phyloP scores from a whole-genome alignment of 2,113 vertebrate species.

The Carassius carassius region DNA sequence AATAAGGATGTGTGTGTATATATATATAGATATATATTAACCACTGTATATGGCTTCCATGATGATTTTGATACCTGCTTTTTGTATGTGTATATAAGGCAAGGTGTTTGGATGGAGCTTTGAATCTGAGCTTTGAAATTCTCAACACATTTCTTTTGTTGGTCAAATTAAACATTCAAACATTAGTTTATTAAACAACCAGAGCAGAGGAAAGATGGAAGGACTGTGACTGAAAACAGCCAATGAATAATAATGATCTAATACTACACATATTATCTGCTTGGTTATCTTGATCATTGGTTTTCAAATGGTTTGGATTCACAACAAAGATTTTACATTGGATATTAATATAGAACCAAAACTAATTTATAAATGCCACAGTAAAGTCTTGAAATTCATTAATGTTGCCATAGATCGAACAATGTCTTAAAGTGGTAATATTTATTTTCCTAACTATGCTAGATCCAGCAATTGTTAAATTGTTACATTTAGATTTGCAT shows the following conservation, averaged over 20 bases:
- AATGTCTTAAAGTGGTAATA: neutral
- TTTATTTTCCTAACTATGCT: neutral
- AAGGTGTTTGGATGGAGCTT: neutral
- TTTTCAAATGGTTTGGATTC: neutral
- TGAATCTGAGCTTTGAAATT: neutral
- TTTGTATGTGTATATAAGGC: neutral
- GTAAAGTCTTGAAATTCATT: neutral
- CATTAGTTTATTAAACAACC: neutral
- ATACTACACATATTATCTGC: neutral
- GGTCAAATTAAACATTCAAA: neutral
- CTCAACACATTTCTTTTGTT: neutral
- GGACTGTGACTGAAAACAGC: neutral
- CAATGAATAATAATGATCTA: neutral
- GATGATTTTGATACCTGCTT: neutral
- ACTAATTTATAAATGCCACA: neutral
- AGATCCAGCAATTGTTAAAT: neutral
- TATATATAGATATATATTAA: neutral
- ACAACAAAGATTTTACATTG: neutral
- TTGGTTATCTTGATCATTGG: neutral
- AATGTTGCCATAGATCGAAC: neutral
- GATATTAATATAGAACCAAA: neutral
- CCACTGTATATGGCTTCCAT: slow-evolving; percentile 1
- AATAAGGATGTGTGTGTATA: slow-evolving; percentile 1
- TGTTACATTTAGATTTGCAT: neutral
- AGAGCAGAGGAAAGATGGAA: neutral